Evolutionary conservation across 2,888 invertebrate genomes (phyloP).

Genomic region (Pristionchus mayeri): DNA sequence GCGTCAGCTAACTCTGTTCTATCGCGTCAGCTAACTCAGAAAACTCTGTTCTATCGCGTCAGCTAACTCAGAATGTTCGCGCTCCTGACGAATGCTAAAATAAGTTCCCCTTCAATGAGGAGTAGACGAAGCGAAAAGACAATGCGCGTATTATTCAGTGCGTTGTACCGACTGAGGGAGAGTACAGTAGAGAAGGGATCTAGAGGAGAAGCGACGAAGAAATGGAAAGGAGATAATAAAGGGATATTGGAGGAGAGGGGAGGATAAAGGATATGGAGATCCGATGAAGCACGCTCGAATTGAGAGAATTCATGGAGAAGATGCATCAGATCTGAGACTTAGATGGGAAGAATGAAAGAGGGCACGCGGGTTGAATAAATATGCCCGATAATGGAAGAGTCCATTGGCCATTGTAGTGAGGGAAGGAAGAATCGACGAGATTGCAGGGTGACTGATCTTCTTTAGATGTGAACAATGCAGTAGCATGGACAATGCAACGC

Average conservation of each 20-base stretch:
- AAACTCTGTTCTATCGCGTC: slow-evolving; percentile 11
- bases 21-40: slow-evolving; percentile 31
- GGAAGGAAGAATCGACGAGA: too few relatives aligned
- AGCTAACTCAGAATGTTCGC: slow-evolving; percentile 38
- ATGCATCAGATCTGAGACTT: neutral
- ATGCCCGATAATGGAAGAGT: too few relatives aligned
- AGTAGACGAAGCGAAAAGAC: neutral
- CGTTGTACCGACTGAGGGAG: neutral
- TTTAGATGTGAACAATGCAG: too few relatives aligned
- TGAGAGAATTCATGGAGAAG: slow-evolving; percentile 4
- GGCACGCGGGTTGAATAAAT: too few relatives aligned
- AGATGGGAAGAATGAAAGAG: neutral
- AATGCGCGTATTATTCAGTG: neutral
- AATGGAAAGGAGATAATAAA: slow-evolving; percentile 29
- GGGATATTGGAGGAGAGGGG: neutral
- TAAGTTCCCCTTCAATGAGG: neutral
- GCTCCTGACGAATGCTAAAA: neutral
- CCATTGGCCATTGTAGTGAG: too few relatives aligned
- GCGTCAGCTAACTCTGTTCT: neutral
- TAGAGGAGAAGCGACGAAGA: neutral
- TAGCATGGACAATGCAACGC: too few relatives aligned
- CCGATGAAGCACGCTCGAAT: neutral
- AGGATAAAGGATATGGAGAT: slow-evolving; percentile 26
- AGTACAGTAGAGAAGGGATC: neutral
- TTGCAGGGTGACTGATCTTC: too few relatives aligned